Evolutionary conservation across 2,888 invertebrate genomes (phyloP).

Genomic region (Schizotus pectinicornis): DNA sequence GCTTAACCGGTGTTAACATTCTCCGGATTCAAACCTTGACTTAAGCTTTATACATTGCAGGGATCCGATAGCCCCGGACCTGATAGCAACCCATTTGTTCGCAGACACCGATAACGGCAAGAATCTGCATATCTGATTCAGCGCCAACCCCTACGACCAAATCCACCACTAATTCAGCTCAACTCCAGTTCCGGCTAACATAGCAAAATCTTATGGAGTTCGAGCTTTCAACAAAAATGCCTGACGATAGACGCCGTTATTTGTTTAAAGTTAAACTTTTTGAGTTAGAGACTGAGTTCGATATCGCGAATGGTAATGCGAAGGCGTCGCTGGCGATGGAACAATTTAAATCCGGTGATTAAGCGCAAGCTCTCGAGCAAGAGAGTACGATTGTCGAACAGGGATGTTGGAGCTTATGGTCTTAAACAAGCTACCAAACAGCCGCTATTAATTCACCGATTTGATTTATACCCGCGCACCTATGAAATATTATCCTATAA

Average conservation of each 20-base stretch:
- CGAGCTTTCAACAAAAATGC: conserved; percentile 10
- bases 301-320: conserved; percentile 20
- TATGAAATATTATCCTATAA: conserved; percentile 50
- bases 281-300: not conserved
- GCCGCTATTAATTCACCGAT: conserved; percentile 46
- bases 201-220: conserved; percentile 20
- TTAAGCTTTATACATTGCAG: conserved; percentile 33
- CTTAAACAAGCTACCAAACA: conserved; percentile 46
- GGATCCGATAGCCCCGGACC: conserved; percentile 28
- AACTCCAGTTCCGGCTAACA: conserved; percentile 14
- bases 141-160: conserved; percentile 25
- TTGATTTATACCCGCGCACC: conserved; percentile 47
- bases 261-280: not conserved
- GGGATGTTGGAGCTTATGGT: conserved; percentile 49
- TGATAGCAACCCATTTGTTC: conserved; percentile 37
- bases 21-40: conserved; percentile 30
- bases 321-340: conserved; percentile 26
- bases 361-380: conserved; percentile 34
- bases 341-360: conserved; percentile 35
- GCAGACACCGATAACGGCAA: conserved; percentile 35
- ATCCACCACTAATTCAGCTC: conserved; percentile 27
- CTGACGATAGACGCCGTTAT: not conserved
- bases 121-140: conserved; percentile 38
- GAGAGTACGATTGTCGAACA: conserved; percentile 45
- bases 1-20: conserved; percentile 34